Evolutionary conservation across 2,888 invertebrate genomes (phyloP).

Genomic region (Thyatira batis): DNA sequence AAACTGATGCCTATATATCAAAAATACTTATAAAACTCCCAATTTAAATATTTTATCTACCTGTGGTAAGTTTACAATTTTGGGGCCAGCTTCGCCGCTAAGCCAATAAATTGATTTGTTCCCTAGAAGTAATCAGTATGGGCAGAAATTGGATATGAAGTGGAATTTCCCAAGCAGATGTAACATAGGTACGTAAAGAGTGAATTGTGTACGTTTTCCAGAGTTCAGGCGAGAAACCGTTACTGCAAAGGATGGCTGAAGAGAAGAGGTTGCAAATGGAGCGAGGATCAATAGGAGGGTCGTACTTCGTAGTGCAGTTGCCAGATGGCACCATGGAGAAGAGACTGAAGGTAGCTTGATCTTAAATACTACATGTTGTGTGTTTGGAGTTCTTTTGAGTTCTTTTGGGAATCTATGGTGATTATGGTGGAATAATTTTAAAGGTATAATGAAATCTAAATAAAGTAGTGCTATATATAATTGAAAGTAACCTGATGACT

Average conservation of each 20-base stretch:
- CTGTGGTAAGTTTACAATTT: not conserved
- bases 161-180: not conserved
- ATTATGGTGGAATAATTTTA: too few relatives aligned
- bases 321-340: constrained; percentile 96
- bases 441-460: too few relatives aligned
- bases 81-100: not conserved
- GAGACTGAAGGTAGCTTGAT: constrained; percentile 87
- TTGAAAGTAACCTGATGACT: too few relatives aligned
- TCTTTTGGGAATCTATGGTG: too few relatives aligned
- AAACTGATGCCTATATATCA: too few relatives aligned
- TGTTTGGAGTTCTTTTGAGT: too few relatives aligned
- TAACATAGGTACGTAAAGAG: constrained; percentile 1
- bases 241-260: constrained; percentile 95
- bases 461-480: too few relatives aligned
- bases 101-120: not conserved
- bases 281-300: constrained; percentile 93
- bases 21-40: too few relatives aligned
- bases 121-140: not conserved
- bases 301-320: constrained; percentile 92
- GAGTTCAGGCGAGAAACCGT: constrained; percentile 87
- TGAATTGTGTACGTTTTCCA: constrained; percentile 35
- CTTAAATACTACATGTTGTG: constrained; percentile 19
- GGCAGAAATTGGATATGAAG: not conserved
- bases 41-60: too few relatives aligned
- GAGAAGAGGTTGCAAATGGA: constrained; percentile 96